A percentile compares a stretch with the other conserved stretches of the same genome.
phyloP scores from a whole-genome alignment of 2,113 vertebrate species.

The Excalfactoria chinensis region DNA sequence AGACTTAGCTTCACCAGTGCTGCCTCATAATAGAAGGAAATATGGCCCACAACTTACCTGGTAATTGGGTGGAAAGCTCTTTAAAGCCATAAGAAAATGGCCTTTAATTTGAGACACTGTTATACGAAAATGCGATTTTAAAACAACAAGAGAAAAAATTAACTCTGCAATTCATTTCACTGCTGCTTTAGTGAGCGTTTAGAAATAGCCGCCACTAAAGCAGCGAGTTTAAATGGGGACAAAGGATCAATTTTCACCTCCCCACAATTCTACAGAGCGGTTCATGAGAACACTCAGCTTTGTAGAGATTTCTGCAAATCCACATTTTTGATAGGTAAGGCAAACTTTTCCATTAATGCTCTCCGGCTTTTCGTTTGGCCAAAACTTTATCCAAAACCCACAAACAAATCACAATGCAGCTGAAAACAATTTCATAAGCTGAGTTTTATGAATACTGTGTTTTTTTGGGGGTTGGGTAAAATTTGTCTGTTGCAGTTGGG shows the following conservation, averaged over 20 bases:
- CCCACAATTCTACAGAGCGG: background rate
- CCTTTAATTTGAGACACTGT: background rate
- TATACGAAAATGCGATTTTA: background rate
- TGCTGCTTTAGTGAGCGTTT: background rate
- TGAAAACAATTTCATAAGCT: background rate
- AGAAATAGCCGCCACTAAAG: constrained; percentile 4
- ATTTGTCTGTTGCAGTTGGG: background rate
- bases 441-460: background rate
- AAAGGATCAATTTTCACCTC: background rate
- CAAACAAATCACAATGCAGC: background rate
- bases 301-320: background rate
- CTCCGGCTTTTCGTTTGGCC: background rate
- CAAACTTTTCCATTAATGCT: background rate
- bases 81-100: background rate
- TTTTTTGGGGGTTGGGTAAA: background rate
- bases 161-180: background rate
- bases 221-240: constrained; percentile 3
- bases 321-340: background rate
- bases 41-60: background rate
- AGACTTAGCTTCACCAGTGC: background rate
- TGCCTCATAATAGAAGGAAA: background rate
- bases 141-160: background rate
- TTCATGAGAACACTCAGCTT: background rate
- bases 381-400: background rate
- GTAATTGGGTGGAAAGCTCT: background rate